phyloP scores from a whole-genome alignment of 64 coral and sea anemone genomes.

The Actinia equina region DNA sequence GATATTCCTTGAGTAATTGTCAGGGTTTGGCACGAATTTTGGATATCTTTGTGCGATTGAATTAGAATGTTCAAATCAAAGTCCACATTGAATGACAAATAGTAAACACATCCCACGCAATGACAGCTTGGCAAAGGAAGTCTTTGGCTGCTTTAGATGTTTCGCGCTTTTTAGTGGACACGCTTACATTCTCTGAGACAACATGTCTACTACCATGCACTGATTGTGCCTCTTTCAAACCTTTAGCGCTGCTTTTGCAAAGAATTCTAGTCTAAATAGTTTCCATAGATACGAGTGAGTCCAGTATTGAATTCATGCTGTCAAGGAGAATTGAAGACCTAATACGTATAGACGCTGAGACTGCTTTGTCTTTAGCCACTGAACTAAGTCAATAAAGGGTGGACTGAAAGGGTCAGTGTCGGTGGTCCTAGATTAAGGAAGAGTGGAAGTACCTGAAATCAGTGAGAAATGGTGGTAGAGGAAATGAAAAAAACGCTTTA shows the following conservation, averaged over 20 bases:
- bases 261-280: not conserved
- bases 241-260: not conserved
- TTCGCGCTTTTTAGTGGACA: not conserved
- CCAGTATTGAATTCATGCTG: not conserved
- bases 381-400: not conserved
- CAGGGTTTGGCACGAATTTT: not conserved
- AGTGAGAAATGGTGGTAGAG: not conserved
- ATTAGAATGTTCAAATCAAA: slow-evolving; percentile 14
- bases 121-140: not conserved
- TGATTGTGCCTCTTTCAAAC: not conserved
- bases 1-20: not conserved
- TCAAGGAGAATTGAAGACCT: slow-evolving; percentile 13
- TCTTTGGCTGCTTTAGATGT: not conserved
- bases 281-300: not conserved
- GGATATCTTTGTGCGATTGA: not conserved
- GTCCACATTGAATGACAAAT: slow-evolving; percentile 16
- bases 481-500: too few relatives aligned
- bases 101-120: slow-evolving; percentile 31
- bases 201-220: not conserved
- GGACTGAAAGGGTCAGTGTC: not conserved
- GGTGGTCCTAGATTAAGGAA: not conserved
- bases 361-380: not conserved
- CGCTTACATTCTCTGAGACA: not conserved
- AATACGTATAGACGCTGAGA: not conserved
- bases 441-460: not conserved